These are phyloP conservation scores for Acleris literana DNA, from an alignment of 2,888 invertebrate genomes.

Conservation along the genomic window DNA sequence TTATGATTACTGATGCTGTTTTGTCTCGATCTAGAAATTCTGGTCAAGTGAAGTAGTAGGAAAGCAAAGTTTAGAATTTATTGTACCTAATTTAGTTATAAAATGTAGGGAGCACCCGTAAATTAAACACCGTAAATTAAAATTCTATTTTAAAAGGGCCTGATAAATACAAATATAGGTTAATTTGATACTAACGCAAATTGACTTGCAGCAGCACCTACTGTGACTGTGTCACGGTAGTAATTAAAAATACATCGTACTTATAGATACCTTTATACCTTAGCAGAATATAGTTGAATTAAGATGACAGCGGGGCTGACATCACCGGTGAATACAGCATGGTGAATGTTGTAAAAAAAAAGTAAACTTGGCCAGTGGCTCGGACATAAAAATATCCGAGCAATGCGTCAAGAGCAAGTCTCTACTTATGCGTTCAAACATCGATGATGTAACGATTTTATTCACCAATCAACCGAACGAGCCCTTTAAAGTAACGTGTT, in stretches of 20 bases:
- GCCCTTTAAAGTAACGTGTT: neutral
- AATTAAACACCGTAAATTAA: constrained; percentile 33
- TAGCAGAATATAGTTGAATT: neutral
- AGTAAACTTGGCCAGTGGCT: constrained; percentile 8
- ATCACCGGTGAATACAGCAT: constrained; percentile 1
- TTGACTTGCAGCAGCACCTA: constrained; percentile 7
- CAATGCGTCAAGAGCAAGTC: constrained; percentile 22
- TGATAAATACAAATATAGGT: constrained; percentile 22
- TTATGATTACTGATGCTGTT: no score
- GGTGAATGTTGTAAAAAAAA: constrained; percentile 15
- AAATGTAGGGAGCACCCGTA: constrained; percentile 23
- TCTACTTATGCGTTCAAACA: constrained; percentile 1
- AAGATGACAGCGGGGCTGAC: neutral
- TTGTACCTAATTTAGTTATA: neutral
- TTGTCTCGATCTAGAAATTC: neutral
- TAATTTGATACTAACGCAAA: constrained; percentile 13
- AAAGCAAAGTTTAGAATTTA: no score
- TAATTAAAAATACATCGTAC: constrained; percentile 1
- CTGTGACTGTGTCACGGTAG: neutral
- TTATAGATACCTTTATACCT: neutral
- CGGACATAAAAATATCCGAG: constrained; percentile 24
- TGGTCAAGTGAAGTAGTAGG: neutral
- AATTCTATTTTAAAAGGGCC: constrained; percentile 21
- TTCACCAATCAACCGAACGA: constrained; percentile 9
- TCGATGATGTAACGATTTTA: constrained; percentile 11